Base-by-base conservation (phyloP, 2,888 invertebrate species). In the Nysson spinosus region DNA sequence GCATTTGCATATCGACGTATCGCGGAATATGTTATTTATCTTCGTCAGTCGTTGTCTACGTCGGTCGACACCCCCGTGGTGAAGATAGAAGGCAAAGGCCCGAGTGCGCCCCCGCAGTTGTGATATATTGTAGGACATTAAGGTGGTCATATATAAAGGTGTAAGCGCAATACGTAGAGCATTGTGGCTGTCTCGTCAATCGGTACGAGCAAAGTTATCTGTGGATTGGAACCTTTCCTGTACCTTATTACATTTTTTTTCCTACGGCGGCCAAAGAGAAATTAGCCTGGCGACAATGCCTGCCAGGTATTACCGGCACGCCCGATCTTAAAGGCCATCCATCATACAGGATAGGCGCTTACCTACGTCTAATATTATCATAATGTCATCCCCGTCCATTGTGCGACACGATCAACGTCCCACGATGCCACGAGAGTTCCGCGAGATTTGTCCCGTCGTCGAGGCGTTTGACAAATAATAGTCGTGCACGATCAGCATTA, bases 101-200 rank as follows among this genome's bases (percentile, higher is more conserved):
- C 37, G 43, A 55, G 42, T 24, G 60, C 62, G 54, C 56, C 63
- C 75, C 68, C 71, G 62, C 66, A 54, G 72, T 68, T 75, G 72
- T 81, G 79, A 82, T 81, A 73, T 69, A 81, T 81, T 71, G 75
- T 62, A 69, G 46, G 63, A 60, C 75, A 82, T 82, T 79, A 73
- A 69, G 55, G 42, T 14, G 61, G 37, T 37, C 37, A 34, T 20
- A 26, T 42, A 44, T 22, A 49, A 52, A 57, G 50, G 40, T 22
- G 37, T 30, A 32, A 37, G 61, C 61, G 42, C 47, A 42, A 44
- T 22, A 43, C 66, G 46, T 14, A 44, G 9, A 16, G 30, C 57
- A 61, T 68, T 58, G 69, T 72, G 56, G 22, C 43, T 12, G 40
- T 47, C 57, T 51, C 61, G 66, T 55, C 69, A 44, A 75, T 72